These are phyloP conservation scores for Neelides sp. DNA, from an alignment of 1,140 invertebrate genomes.

Conservation along the genomic window DNA sequence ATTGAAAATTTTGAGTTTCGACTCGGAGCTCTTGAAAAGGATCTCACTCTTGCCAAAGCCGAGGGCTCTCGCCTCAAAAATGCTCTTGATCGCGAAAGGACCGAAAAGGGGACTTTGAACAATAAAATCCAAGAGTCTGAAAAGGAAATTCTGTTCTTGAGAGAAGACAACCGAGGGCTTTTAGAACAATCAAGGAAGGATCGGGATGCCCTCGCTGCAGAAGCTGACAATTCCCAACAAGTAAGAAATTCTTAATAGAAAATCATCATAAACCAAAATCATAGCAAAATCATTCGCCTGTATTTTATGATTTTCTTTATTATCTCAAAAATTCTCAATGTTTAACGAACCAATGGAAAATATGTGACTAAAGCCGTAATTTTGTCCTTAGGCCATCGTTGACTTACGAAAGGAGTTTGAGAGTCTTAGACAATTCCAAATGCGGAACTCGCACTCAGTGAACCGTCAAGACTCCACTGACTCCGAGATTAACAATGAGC, in stretches of 20 bases:
- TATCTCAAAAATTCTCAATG: too few relatives aligned
- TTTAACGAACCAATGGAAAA: too few relatives aligned
- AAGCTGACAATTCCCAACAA: slow-evolving; percentile 31
- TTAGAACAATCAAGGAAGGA: slow-evolving; percentile 46
- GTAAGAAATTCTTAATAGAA: background rate
- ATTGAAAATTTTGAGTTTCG: slow-evolving; percentile 70
- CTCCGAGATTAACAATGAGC: slow-evolving; percentile 29
- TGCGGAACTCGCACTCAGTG: slow-evolving; percentile 5
- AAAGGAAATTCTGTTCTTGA: slow-evolving; percentile 40
- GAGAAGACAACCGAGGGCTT: slow-evolving; percentile 42
- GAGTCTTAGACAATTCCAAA: slow-evolving; percentile 13
- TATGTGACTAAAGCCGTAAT: slow-evolving; percentile 34
- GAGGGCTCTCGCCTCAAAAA: slow-evolving; percentile 49
- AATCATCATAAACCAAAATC: too few relatives aligned
- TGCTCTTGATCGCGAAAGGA: slow-evolving; percentile 44
- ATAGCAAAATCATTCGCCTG: too few relatives aligned
- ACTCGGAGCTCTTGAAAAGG: slow-evolving; percentile 62
- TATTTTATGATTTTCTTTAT: too few relatives aligned
- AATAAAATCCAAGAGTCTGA: slow-evolving; percentile 47
- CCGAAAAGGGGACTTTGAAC: slow-evolving; percentile 40
- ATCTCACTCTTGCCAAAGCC: slow-evolving; percentile 59
- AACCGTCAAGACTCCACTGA: slow-evolving; percentile 18
- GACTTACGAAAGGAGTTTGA: slow-evolving; percentile 27
- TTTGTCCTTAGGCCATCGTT: slow-evolving; percentile 8
- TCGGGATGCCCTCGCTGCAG: slow-evolving; percentile 40